These are phyloP conservation scores for Macrophya alboannulata DNA, from an alignment of 2,888 invertebrate genomes.

Conservation along the genomic window DNA sequence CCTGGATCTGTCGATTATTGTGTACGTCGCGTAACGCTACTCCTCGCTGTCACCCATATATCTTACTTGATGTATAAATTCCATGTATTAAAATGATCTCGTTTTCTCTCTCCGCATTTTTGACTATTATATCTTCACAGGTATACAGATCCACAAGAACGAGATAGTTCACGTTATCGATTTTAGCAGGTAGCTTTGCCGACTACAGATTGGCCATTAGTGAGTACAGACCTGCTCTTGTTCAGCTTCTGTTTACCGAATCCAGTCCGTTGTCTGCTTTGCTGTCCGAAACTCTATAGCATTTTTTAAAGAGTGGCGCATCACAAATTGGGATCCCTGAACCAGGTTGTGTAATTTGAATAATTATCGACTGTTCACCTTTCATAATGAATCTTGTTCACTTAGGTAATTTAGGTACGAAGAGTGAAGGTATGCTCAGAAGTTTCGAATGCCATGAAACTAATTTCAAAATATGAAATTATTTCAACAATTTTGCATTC, in stretches of 20 bases:
- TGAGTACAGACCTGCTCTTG: neutral
- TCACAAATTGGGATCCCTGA: neutral
- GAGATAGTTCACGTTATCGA: neutral
- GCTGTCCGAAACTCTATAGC: slow-evolving; percentile 17
- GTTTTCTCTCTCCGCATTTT: neutral
- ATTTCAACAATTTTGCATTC: neutral
- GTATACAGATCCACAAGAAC: neutral
- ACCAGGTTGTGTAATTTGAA: neutral
- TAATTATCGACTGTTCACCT: neutral
- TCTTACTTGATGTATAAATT: neutral
- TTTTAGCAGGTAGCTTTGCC: neutral
- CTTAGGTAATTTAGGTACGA: neutral
- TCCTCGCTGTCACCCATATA: neutral
- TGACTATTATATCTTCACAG: neutral
- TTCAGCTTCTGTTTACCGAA: slow-evolving; percentile 32
- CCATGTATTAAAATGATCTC: neutral
- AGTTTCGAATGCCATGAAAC: slow-evolving; percentile 11
- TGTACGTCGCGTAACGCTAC: neutral
- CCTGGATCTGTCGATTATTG: neutral
- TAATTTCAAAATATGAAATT: neutral
- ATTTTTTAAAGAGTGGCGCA: neutral
- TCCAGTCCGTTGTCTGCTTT: neutral
- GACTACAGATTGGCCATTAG: slow-evolving; percentile 9
- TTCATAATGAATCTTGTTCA: neutral
- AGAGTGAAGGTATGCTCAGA: neutral